phyloP scores from a whole-genome alignment of 35 echinoderm and acorn worm species.

The Ophioderma brevispina region DNA sequence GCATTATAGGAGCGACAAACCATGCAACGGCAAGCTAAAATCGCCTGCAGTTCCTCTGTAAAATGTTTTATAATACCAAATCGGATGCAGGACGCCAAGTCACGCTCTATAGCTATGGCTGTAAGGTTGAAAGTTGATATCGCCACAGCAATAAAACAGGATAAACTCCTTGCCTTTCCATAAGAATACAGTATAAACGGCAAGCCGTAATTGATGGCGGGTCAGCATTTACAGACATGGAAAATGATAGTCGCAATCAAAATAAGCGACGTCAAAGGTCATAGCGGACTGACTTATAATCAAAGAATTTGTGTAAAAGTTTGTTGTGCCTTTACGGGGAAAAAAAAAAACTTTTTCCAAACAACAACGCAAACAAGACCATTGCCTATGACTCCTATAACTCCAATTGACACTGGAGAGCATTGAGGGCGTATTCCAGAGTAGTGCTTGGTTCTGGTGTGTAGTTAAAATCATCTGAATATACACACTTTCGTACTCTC shows the following conservation, averaged over 20 bases:
- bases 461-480: no score
- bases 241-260: conserved; percentile 21
- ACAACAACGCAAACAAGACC: conserved; percentile 41
- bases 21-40: conserved; percentile 41
- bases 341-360: no score
- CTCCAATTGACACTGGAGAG: background rate
- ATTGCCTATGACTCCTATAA: conserved; percentile 45
- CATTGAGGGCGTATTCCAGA: background rate
- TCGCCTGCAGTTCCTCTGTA: conserved; percentile 25
- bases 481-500: no score
- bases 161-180: conserved; percentile 45
- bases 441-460: background rate
- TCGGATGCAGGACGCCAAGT: no score
- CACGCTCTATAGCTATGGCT: conserved; percentile 66
- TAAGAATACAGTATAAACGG: conserved; percentile 41
- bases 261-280: conserved; percentile 40
- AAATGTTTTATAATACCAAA: conserved; percentile 54
- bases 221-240: background rate
- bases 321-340: background rate
- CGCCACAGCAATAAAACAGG: conserved; percentile 53
- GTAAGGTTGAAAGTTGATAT: conserved; percentile 76
- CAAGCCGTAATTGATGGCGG: background rate
- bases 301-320: conserved; percentile 40
- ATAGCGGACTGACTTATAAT: conserved; percentile 50
- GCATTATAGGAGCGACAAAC: conserved; percentile 6